Conservation (phyloP, 2,113 vertebrate species). For the Lampris incognitus region DNA sequence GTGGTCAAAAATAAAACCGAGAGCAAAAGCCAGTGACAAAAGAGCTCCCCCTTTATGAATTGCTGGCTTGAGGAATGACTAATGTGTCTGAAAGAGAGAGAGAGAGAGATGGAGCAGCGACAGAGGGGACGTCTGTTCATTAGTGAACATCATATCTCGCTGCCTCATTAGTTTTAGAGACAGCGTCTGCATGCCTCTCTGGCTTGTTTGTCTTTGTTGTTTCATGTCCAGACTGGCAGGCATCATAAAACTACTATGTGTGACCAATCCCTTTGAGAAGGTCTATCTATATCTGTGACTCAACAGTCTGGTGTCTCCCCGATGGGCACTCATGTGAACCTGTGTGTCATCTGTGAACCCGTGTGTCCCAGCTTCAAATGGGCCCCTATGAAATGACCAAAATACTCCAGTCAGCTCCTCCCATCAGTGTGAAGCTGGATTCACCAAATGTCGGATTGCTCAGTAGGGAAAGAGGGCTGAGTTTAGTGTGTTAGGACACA, state of each 20-base stretch:
- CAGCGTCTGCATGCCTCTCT: slow-evolving; percentile 38
- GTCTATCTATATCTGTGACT: slow-evolving; percentile 6
- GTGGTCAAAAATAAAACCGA: slow-evolving; percentile 44
- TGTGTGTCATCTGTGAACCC: slow-evolving; percentile 4
- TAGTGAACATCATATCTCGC: slow-evolving; percentile 13
- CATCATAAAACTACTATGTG: background rate
- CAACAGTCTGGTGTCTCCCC: background rate
- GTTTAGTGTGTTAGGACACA: too few species aligned
- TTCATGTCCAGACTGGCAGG: slow-evolving; percentile 17
- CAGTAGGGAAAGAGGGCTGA: too few species aligned
- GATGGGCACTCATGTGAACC: background rate
- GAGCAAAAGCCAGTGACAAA: slow-evolving; percentile 39
- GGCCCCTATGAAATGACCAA: too few species aligned
- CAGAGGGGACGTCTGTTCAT: slow-evolving; percentile 9
- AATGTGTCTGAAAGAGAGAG: background rate
- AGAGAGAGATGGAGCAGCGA: background rate
- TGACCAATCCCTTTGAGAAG: slow-evolving; percentile 21
- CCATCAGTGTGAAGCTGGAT: too few species aligned
- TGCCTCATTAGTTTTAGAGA: slow-evolving; percentile 36
- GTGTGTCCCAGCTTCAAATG: background rate
- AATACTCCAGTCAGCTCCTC: too few species aligned
- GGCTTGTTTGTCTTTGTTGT: slow-evolving; percentile 18
- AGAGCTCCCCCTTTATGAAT: slow-evolving; percentile 37
- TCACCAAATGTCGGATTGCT: too few species aligned
- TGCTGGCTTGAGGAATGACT: slow-evolving; percentile 2